Evolutionary conservation across 1,140 invertebrate genomes (phyloP).

Genomic region (Subanguina moxae): DNA sequence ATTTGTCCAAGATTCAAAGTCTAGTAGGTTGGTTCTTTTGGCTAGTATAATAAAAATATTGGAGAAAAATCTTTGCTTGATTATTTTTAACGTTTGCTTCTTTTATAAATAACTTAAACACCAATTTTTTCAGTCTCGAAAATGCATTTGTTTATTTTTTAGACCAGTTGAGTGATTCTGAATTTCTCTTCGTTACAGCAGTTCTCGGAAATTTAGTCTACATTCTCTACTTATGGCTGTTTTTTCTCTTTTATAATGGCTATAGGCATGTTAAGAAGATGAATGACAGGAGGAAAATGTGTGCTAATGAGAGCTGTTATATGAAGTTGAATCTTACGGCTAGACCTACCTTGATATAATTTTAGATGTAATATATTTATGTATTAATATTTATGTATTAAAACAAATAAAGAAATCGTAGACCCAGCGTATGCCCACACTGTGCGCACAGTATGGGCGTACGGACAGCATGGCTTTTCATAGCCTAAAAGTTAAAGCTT

Average conservation of each 20-base stretch:
- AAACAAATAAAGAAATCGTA: neutral
- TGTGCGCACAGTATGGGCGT: neutral
- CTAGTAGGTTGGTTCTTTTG: constrained; percentile 16
- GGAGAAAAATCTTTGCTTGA: no score
- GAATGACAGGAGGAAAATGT: constrained; percentile 19
- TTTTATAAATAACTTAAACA: constrained; percentile 14
- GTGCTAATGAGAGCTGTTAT: constrained; percentile 20
- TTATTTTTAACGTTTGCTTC: no score
- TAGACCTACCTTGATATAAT: constrained; percentile 17
- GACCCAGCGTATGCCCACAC: neutral
- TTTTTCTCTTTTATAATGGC: constrained; percentile 21
- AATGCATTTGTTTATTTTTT: neutral
- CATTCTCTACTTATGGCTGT: constrained; percentile 17
- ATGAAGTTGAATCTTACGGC: constrained; percentile 18
- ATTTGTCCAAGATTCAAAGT: constrained; percentile 20
- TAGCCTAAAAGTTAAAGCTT: neutral
- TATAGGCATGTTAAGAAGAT: constrained; percentile 20
- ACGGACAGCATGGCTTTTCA: neutral
- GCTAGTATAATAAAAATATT: neutral
- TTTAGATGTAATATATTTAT: neutral
- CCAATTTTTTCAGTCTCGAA: neutral
- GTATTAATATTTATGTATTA: neutral
- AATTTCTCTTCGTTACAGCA: constrained; percentile 20
- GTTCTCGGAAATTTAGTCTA: constrained; percentile 8
- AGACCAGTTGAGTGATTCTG: neutral